Evolutionary conservation across 1,140 invertebrate genomes (phyloP).

Genomic region (Drosophila tani): DNA sequence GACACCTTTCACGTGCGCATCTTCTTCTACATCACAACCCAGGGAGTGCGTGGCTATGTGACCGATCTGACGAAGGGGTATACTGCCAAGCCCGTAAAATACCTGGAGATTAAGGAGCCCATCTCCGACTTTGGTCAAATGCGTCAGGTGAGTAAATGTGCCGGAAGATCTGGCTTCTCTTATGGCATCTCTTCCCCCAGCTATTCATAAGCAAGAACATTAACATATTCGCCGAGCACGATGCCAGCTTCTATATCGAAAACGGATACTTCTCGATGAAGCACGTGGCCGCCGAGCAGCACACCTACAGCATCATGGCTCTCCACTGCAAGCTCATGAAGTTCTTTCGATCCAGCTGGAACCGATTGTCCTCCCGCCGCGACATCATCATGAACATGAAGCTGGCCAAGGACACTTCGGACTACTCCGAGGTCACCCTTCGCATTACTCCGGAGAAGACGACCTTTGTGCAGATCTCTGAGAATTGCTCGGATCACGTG

Average conservation of each 20-base stretch:
- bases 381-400: conserved; percentile 69
- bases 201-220: conserved; percentile 58
- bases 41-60: conserved; percentile 70
- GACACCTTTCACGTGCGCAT: conserved; percentile 71
- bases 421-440: conserved; percentile 42
- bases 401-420: conserved; percentile 49
- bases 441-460: conserved; percentile 64
- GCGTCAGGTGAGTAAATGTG: conserved; percentile 43
- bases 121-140: conserved; percentile 63
- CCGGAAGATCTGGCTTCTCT: no score
- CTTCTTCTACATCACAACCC: conserved; percentile 56
- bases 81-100: conserved; percentile 59
- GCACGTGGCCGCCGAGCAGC: conserved; percentile 68
- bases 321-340: conserved; percentile 71
- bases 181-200: conserved; percentile 6
- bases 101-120: conserved; percentile 65
- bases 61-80: conserved; percentile 58
- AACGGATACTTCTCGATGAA: conserved; percentile 69
- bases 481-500: conserved; percentile 71
- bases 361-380: conserved; percentile 66
- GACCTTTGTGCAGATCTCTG: conserved; percentile 68
- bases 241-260: conserved; percentile 74
- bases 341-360: conserved; percentile 70
- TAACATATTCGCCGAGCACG: conserved; percentile 75
- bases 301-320: conserved; percentile 70